Base-by-base conservation (phyloP, 2,113 vertebrate genomes). In the Drymodes brunneopygia region DNA sequence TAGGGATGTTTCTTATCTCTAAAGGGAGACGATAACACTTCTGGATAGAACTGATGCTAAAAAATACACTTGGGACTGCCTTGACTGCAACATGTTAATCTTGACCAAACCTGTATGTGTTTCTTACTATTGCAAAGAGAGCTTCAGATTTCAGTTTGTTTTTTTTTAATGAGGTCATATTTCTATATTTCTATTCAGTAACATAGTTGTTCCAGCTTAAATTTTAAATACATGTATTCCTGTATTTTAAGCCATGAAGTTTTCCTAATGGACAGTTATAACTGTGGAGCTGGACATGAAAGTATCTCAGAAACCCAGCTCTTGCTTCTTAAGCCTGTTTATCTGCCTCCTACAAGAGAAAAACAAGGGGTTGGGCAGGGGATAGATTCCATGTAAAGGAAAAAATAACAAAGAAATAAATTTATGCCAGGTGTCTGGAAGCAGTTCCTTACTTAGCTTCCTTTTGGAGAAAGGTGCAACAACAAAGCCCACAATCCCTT, bases 51-150 rank as follows among this genome's bases (percentile, higher is more conserved):
- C 7, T 29, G 40, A 22, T 10, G 10, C 42, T 29, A 22, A n/a
- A n/a, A n/a, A n/a, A 22, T 11, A 12, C 24, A 19, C 21, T 61
- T 50, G 3, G 48, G 35, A 31, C 13, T 45, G 25, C 60, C 13
- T 53, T 19, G 31, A 25, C 54, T 69, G 11, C 24, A 50, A 14
- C 11, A 2, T 1, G 0, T 65, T 60, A 0, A 1, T 51, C 33
- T 29, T 53, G 53, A 56, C 38, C 61, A 71, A 82, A 79, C 36
- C 23, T 5, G 0, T 28, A 3, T 20, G n/a, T 3, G 1, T 47
- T 83, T 77, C 36, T 62, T 56, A 38, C 20, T 80, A 47, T 65
- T 60, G 31, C 22, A 57, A 54, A 60, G 65, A 33, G 18, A 22
- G 21, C 48, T 73, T 72, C 4, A 11, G 22, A 48, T 40, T 54